Evolutionary conservation across 2,888 invertebrate species (phyloP), one percentile per base, ranked within the genome.

Genomic region (Orthosia cruda): DNA sequence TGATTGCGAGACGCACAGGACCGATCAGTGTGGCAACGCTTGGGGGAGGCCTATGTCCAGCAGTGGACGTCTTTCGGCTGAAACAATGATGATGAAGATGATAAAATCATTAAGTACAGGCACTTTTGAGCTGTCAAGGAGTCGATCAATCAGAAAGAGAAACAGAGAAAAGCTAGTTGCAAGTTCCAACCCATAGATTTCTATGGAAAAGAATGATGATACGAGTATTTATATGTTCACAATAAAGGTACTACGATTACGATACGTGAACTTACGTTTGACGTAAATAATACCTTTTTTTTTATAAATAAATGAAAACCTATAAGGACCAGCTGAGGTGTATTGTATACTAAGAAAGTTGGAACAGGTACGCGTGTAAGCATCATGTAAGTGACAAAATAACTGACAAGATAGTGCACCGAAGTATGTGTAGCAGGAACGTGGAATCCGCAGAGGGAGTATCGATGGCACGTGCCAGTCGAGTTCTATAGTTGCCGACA

Each of bases 391-490:
- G 18, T 63, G 40, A 4, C 13, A 26, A 26, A 47, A 58, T 47
- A 67, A 71, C 7, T 54, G 15, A 54, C 45, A 32, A 32, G 20
- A 50, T n/a, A 40, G 0, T 40, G 40, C 40, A 40, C 40, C 40
- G 0, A 40, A 1, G 9, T 40, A 40, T 40, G 40, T 40, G 4
- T 40, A 40, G 20, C 23, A n/a, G 16, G 64, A 45, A 74, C 66
- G 26, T 50, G 57, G 20, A 65, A 15, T 40, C 18, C 12, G 7
- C 18, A 47, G 50, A 45, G 7, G 57, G 18, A 50, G 32, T n/a
- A 76, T 76, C 77, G 49, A 64, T 50, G 32, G 23, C 65, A 76
- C 74, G 55, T 57, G 76, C 23, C 40, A 9, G 65, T 23, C 7
- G 23, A 15, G n/a, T 64, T 52, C 32, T 26, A 49, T 40, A 52